Conservation (phyloP, 2,888 invertebrate species). For the Herminia tarsipennalis region DNA sequence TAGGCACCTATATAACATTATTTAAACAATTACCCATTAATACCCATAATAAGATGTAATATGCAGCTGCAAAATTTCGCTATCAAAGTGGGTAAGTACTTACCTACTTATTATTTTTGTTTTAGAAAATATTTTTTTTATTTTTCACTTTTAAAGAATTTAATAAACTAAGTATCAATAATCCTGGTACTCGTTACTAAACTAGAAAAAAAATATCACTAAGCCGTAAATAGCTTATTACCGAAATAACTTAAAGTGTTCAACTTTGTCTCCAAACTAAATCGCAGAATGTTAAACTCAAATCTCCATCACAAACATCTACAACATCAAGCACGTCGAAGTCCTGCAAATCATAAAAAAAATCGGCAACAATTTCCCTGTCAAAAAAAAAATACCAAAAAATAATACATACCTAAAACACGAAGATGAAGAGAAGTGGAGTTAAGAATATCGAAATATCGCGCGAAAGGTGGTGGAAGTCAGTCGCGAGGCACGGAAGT, state of each 20-base stretch:
- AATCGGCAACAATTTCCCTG: background rate
- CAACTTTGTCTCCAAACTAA: constrained; percentile 29
- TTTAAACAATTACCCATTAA: too few relatives aligned
- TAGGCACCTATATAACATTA: too few relatives aligned
- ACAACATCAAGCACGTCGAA: constrained; percentile 15
- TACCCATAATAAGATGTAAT: too few relatives aligned
- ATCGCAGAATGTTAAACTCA: constrained; percentile 33
- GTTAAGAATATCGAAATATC: constrained; percentile 24
- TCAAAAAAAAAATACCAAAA: background rate
- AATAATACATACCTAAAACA: constrained; percentile 35
- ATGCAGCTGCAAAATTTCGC: too few relatives aligned
- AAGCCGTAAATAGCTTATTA: too few relatives aligned
- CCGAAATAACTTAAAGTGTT: constrained; percentile 4
- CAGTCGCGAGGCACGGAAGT: constrained; percentile 24
- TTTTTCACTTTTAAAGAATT: too few relatives aligned
- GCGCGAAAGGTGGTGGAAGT: constrained; percentile 32
- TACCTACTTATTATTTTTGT: too few relatives aligned
- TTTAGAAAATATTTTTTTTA: too few relatives aligned
- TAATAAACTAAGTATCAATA: too few relatives aligned
- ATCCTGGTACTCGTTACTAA: too few relatives aligned
- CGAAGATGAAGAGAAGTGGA: constrained; percentile 25
- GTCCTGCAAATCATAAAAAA: constrained; percentile 8
- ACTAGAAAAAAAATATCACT: too few relatives aligned
- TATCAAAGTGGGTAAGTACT: too few relatives aligned
- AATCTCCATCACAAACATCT: constrained; percentile 12